Base-by-base conservation (phyloP, 2,888 invertebrate species). In the Masnerella sp. region DNA sequence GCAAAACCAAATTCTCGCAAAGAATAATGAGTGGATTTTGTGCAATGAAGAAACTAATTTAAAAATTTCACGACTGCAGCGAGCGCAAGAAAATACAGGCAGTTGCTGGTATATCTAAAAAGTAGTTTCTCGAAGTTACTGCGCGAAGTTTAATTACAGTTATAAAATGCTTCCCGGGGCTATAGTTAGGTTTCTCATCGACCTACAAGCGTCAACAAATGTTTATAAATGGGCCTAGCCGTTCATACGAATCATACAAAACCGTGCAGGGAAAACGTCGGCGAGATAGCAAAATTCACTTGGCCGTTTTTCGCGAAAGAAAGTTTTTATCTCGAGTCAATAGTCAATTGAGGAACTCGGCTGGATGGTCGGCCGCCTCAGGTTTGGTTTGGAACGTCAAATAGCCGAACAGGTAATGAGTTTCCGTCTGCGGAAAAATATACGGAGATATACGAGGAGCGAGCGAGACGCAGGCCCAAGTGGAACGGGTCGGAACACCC, bases 371-470 rank as follows among this genome's bases (percentile, higher is more conserved):
- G 40, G 58, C 59, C 59, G 47, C 45, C 51, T 49, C 42, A 45
- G 62, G 67, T 74, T 71, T 45, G 64, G 65, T 62, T 64, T 49
- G 74, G 61, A 65, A 74, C 74, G 77, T 77, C 75, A 71, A 72
- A 73, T 74, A 76, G 74, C 71, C 76, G 68, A 76, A 78, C 52
- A 71, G 76, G 78, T 82, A 83, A 83, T 83, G 83, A 83, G 81
- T 83, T 81, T 79, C 78, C 80, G 79, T 77, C 79, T 74, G 81
- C 78, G 79, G 79, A 77, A 78, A 76, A 73, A 76, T 72, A 59
- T 59, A 61, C 49, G 28, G 67, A 51, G 62, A 65, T 56, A 59
- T 54, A 73, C 64, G 62, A 52, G 45, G 62, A 56, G 65, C 47
- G 36, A 58, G 40, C 54, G 68, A 73, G 40, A 59, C 61, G 58